A percentile compares a stretch with the other conserved stretches of the same genome.
Conservation (phyloP, 2,113 vertebrate species). For the Muscicapa adusta region DNA sequence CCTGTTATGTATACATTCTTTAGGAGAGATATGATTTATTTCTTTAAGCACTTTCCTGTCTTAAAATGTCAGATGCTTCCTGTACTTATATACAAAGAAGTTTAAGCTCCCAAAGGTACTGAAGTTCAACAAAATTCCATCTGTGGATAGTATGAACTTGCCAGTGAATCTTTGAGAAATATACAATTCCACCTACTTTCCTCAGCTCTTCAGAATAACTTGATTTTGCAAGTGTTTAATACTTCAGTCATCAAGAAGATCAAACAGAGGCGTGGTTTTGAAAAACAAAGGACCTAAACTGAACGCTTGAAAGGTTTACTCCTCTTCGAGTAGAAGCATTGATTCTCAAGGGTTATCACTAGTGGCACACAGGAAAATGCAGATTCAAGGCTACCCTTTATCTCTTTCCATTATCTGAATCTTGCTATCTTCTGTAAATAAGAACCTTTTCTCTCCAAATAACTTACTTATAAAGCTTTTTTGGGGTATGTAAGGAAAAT, state of each 20-base stretch:
- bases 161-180: neutral
- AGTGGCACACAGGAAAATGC: constrained; percentile 14
- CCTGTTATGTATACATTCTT: constrained; percentile 59
- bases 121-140: constrained; percentile 26
- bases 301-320: constrained; percentile 11
- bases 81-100: constrained; percentile 62
- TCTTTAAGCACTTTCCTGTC: constrained; percentile 61
- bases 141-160: neutral
- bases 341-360: constrained; percentile 55
- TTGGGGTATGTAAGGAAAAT: neutral
- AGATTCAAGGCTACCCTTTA: constrained; percentile 43
- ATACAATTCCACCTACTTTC: neutral
- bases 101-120: constrained; percentile 54
- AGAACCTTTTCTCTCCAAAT: neutral
- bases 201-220: neutral
- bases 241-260: constrained; percentile 5
- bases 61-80: constrained; percentile 68
- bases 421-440: constrained; percentile 46
- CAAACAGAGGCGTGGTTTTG: neutral
- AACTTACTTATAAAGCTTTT: constrained; percentile 21
- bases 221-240: neutral
- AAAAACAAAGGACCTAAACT: constrained; percentile 3
- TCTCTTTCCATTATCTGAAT: constrained; percentile 19
- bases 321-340: constrained; percentile 33
- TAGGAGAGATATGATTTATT: constrained; percentile 50